phyloP scores from a whole-genome alignment of 2,888 invertebrate genomes.

The Drosophila diplacantha region DNA sequence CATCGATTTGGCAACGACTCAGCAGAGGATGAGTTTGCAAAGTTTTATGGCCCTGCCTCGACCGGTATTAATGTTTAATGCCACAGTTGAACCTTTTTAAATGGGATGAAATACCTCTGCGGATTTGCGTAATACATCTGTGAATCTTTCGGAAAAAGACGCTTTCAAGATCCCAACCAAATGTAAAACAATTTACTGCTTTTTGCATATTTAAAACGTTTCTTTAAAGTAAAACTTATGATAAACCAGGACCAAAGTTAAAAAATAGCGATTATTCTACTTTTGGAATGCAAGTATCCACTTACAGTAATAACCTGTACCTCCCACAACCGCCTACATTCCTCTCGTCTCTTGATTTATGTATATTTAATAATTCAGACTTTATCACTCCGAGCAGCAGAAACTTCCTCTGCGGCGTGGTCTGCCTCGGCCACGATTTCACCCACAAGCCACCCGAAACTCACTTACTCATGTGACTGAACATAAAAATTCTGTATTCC shows the following conservation, averaged over 20 bases:
- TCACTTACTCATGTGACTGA: slow-evolving; percentile 40
- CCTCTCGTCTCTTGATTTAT: slow-evolving; percentile 57
- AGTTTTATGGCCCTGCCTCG: slow-evolving; percentile 13
- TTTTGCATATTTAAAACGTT: not conserved
- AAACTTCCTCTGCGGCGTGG: slow-evolving; percentile 9
- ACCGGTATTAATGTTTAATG: slow-evolving; percentile 43
- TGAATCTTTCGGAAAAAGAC: not conserved
- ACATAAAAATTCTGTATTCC: slow-evolving; percentile 36
- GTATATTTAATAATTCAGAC: slow-evolving; percentile 69
- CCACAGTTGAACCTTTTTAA: slow-evolving; percentile 10
- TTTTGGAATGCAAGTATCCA: not conserved
- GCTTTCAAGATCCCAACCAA: not conserved
- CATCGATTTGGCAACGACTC: slow-evolving; percentile 38
- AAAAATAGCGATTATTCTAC: not conserved
- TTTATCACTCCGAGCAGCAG: slow-evolving; percentile 58
- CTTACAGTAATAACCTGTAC: slow-evolving; percentile 6
- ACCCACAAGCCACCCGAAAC: slow-evolving; percentile 24
- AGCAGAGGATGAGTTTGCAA: not conserved
- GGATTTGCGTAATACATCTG: no score
- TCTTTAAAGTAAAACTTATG: not conserved
- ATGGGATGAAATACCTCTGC: not conserved
- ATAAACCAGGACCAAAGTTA: not conserved
- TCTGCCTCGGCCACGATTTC: slow-evolving; percentile 12
- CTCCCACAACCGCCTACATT: slow-evolving; percentile 34
- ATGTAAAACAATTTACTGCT: not conserved